A percentile compares a stretch with the other conserved stretches of the same genome.
Evolutionary conservation across 23 tunicate genomes (phyloP).

Genomic region (Clavelina lepadiformis): DNA sequence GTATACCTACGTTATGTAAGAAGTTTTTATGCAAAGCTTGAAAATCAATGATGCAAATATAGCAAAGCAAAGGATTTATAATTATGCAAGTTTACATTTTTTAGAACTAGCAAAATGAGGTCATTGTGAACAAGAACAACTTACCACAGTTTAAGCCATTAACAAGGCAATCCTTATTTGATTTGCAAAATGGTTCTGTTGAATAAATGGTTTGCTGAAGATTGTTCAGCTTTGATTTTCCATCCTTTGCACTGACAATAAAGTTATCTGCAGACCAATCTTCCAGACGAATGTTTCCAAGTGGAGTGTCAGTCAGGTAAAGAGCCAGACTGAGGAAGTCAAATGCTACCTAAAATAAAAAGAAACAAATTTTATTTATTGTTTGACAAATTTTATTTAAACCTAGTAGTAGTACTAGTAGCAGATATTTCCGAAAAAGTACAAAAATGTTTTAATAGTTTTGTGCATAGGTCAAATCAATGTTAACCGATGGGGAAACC

Average conservation of each 20-base stretch:
- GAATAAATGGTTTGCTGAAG: slow-evolving; percentile 26
- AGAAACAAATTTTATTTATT: neutral
- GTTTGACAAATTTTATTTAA: neutral
- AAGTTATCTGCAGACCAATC: slow-evolving; percentile 70
- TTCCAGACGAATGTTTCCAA: slow-evolving; percentile 59
- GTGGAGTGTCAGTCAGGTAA: slow-evolving; percentile 32
- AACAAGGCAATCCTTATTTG: slow-evolving; percentile 48
- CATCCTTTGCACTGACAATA: slow-evolving; percentile 18
- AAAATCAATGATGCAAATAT: too few relatives aligned
- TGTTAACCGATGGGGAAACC: too few relatives aligned
- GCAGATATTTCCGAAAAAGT: neutral
- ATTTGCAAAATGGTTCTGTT: slow-evolving; percentile 51
- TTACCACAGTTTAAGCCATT: slow-evolving; percentile 36
- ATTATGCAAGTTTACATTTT: neutral
- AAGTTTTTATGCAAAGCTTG: neutral
- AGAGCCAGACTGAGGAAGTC: slow-evolving; percentile 36
- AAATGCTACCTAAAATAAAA: slow-evolving; percentile 3
- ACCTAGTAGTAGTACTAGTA: neutral
- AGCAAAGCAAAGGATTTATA: neutral
- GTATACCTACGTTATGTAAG: neutral
- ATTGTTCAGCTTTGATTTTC: slow-evolving; percentile 41
- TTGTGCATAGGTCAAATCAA: too few relatives aligned
- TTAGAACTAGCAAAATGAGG: neutral
- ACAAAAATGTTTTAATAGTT: too few relatives aligned
- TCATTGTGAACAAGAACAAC: neutral